Percentiles rank a stretch among this genome's conserved stretches.
Conservation (phyloP, 2,113 vertebrate species). For the Sarotherodon lohbergeri region DNA sequence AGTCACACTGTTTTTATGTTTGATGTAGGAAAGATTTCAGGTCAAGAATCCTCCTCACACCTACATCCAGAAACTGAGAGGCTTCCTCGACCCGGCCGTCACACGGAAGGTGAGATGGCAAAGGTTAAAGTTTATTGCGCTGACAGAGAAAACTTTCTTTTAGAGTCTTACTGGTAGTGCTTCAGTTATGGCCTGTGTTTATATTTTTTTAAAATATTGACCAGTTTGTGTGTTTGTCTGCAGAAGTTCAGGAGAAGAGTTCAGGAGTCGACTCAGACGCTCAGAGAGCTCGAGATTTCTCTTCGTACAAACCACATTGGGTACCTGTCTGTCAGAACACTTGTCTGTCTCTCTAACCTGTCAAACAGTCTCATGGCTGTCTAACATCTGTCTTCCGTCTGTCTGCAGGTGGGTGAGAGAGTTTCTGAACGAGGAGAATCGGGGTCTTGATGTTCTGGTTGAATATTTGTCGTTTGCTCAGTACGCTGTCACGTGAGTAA, state of each 20-base stretch:
- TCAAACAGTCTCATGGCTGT: background rate
- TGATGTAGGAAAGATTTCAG: slow-evolving; percentile 86
- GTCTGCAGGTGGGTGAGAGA: slow-evolving; percentile 90
- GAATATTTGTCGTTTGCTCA: slow-evolving; percentile 97
- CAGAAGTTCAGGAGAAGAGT: slow-evolving; percentile 64
- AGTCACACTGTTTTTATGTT: background rate
- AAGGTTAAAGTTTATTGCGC: background rate
- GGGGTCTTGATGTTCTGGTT: slow-evolving; percentile 92
- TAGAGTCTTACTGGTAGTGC: background rate
- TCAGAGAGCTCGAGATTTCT: slow-evolving; percentile 63
- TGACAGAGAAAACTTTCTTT: background rate
- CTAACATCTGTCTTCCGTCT: background rate
- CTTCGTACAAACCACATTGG: slow-evolving; percentile 66
- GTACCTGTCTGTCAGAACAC: slow-evolving; percentile 1
- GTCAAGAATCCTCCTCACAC: slow-evolving; percentile 95
- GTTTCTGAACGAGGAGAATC: slow-evolving; percentile 97
- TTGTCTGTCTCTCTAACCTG: background rate
- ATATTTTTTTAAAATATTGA: background rate
- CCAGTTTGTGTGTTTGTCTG: background rate
- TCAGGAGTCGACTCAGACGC: slow-evolving; percentile 62
- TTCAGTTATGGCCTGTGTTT: background rate
- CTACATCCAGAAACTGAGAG: slow-evolving; percentile 90
- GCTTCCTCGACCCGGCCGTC: slow-evolving; percentile 87
- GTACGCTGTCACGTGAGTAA: slow-evolving; percentile 94
- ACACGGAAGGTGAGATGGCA: slow-evolving; percentile 82